Evolutionary conservation across 2,113 vertebrate species (phyloP).

Genomic region (Lucifuga dentata): DNA sequence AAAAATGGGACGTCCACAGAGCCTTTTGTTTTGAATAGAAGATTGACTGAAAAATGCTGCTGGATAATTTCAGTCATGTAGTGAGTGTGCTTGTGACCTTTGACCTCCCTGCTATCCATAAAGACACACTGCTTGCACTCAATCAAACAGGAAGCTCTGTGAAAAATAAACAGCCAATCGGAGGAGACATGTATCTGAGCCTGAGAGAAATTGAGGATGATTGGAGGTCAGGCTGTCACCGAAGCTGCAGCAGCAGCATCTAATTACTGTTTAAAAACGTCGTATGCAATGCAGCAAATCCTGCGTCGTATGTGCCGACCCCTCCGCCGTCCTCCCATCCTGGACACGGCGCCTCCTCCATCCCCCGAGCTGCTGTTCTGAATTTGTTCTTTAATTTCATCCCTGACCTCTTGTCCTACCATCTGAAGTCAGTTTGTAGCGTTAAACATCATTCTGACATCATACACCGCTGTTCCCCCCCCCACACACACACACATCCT

Average conservation of each 20-base stretch:
- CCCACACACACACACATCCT: neutral
- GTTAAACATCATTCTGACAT: conserved; percentile 51
- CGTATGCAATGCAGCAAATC: conserved; percentile 38
- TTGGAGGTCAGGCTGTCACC: conserved; percentile 67
- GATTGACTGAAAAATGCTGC: conserved; percentile 11
- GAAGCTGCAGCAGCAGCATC: conserved; percentile 47
- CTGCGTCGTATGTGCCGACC: conserved; percentile 61
- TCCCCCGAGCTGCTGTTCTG: conserved; percentile 46
- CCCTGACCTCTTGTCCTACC: conserved; percentile 63
- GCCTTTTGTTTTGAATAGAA: conserved; percentile 18
- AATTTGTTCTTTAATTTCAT: conserved; percentile 71
- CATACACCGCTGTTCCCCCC: conserved; percentile 32
- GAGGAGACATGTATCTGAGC: conserved; percentile 37
- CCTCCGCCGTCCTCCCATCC: conserved; percentile 20
- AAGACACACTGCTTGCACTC: conserved; percentile 48
- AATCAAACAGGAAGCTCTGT: conserved; percentile 68
- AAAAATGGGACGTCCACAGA: neutral
- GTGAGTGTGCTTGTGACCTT: conserved; percentile 51
- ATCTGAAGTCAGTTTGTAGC: conserved; percentile 69
- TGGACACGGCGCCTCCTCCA: conserved; percentile 24
- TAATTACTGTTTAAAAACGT: conserved; percentile 67
- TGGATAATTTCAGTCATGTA: conserved; percentile 25
- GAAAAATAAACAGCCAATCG: conserved; percentile 70
- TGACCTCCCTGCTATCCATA: conserved; percentile 35
- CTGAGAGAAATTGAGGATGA: conserved; percentile 65